Evolutionary conservation across 1,140 invertebrate genomes (phyloP).

Genomic region (Matsumurasca onukii): DNA sequence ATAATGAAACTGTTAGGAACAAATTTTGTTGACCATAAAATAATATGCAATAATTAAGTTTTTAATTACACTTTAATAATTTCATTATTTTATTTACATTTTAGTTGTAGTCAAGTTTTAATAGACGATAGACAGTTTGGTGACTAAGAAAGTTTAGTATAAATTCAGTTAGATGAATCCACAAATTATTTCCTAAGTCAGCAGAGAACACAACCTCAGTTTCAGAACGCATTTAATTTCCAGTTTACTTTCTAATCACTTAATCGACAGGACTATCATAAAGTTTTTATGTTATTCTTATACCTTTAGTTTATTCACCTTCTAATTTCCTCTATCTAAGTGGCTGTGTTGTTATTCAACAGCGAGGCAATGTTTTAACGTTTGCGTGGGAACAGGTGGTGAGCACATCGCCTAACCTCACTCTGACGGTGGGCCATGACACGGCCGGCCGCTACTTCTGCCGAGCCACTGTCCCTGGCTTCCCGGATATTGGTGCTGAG

Average conservation of each 20-base stretch:
- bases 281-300: slow-evolving; percentile 26
- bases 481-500: slow-evolving; percentile 79
- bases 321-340: slow-evolving; percentile 8
- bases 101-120: too few relatives aligned
- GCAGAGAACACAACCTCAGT: too few relatives aligned
- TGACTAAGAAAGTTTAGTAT: too few relatives aligned
- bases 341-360: slow-evolving; percentile 15
- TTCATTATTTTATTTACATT: too few relatives aligned
- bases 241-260: too few relatives aligned
- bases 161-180: too few relatives aligned
- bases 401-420: slow-evolving; percentile 68
- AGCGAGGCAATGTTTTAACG: slow-evolving; percentile 20
- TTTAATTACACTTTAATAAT: too few relatives aligned
- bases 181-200: too few relatives aligned
- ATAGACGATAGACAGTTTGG: too few relatives aligned
- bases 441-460: slow-evolving; percentile 86
- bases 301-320: slow-evolving; percentile 2
- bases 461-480: slow-evolving; percentile 78
- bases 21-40: background rate
- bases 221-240: background rate
- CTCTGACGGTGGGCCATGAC: slow-evolving; percentile 68
- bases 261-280: too few relatives aligned
- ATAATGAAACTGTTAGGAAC: background rate
- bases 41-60: too few relatives aligned
- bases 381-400: slow-evolving; percentile 55